Evolutionary conservation across 2,888 invertebrate genomes (phyloP).

Genomic region (Pomacea canaliculata): DNA sequence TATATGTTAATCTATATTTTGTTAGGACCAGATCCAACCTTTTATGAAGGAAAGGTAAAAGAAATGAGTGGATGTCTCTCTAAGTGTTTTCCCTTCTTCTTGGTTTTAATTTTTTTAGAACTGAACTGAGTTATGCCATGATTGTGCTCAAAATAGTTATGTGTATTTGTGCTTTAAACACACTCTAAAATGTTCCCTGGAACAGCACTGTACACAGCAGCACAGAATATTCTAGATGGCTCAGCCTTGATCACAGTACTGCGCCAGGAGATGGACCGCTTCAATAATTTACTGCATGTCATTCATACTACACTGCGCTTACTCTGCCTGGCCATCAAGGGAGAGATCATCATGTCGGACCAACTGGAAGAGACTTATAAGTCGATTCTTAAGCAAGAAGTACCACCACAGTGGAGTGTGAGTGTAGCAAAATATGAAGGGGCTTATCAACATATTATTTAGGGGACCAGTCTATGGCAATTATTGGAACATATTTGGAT

Average conservation of each 20-base stretch:
- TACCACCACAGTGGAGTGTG: slow-evolving; percentile 67
- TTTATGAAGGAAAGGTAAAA: too few species aligned
- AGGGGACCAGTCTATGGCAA: background rate
- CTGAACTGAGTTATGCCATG: too few species aligned
- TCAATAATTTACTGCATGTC: slow-evolving; percentile 60
- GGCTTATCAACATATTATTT: background rate
- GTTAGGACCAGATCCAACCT: too few species aligned
- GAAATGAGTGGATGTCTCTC: too few species aligned
- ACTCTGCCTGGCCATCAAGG: slow-evolving; percentile 63
- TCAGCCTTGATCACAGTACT: slow-evolving; percentile 68
- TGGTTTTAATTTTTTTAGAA: too few species aligned
- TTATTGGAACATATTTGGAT: background rate
- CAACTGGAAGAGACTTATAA: slow-evolving; percentile 65
- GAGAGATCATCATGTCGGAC: slow-evolving; percentile 69
- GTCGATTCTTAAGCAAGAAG: slow-evolving; percentile 62
- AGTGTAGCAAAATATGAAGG: background rate
- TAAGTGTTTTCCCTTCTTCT: too few species aligned
- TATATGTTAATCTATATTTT: too few species aligned
- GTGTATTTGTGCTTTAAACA: too few species aligned
- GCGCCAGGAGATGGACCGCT: slow-evolving; percentile 68
- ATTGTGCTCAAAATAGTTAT: too few species aligned
- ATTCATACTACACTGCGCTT: slow-evolving; percentile 59
- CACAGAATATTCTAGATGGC: slow-evolving; percentile 50
- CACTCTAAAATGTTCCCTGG: too few species aligned
- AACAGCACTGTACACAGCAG: slow-evolving; percentile 50